Conservation (phyloP, 2,888 invertebrate species). For the Mythimna lalbum region DNA sequence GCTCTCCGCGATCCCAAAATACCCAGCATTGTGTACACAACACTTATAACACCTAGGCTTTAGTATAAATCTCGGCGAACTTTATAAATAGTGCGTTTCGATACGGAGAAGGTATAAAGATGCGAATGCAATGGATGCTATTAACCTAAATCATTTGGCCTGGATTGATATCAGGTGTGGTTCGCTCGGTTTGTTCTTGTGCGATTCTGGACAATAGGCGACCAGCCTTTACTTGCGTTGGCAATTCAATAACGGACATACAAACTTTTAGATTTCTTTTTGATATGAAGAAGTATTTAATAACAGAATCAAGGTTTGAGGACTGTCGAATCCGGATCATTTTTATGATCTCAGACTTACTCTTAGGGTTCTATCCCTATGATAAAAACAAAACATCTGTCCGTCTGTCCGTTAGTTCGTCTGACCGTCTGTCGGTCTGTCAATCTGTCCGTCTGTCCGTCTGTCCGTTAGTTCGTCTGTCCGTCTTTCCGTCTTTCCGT, state of each 20-base stretch:
- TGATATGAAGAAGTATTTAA: no score
- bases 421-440: no score
- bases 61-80: constrained; percentile 81
- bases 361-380: no score
- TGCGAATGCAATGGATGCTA: constrained; percentile 64
- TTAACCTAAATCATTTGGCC: constrained; percentile 69
- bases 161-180: constrained; percentile 53
- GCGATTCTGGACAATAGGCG: constrained; percentile 30
- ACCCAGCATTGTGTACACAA: constrained; percentile 88
- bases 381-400: no score
- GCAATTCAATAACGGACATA: background rate
- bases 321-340: no score
- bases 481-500: no score
- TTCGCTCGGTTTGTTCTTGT: constrained; percentile 5
- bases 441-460: no score
- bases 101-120: constrained; percentile 66
- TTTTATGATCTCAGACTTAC: no score
- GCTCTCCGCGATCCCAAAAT: constrained; percentile 84
- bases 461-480: no score
- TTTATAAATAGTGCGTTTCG: constrained; percentile 80
- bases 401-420: no score
- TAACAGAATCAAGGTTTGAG: no score
- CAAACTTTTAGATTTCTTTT: background rate
- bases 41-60: constrained; percentile 86
- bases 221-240: constrained; percentile 5